Base-by-base conservation (phyloP, 2,888 invertebrate genomes). In the Orchesellides sinensis region DNA sequence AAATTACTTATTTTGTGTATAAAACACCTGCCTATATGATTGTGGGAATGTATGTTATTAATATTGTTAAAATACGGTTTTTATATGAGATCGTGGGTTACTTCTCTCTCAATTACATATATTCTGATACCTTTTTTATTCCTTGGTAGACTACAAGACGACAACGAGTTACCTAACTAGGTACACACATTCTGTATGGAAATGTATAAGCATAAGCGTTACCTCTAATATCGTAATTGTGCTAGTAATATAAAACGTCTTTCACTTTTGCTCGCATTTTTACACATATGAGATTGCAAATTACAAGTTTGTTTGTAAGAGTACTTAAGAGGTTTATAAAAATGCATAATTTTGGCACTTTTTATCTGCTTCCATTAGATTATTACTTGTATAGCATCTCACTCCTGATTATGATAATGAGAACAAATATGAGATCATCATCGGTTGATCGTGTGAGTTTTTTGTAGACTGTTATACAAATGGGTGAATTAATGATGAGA, bases 351-450 rank as follows among this genome's bases (percentile, higher is more conserved):
- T n/a, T n/a, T n/a, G n/a, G n/a, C n/a, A 35, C 35, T 35, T 35
- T 6, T 54, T 54, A 19, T 59, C 3, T 59, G 27, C 23, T 74
- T 49, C 45, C 21, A 27, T 29, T 45, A 10, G 47, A 3, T 25
- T 17, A 32, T 49, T 32, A 35, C 54, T 19, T 61, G 17, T 40
- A 21, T 35, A 40, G 23, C 25, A 35, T 23, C n/a, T 54, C 52
- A 63, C 66, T 77, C 54, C 56, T 54, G 66, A 68, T 66, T 77
- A 77, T 77, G 75, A 68, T 69, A 69, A 78, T 78, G 47, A 77
- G 59, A 14, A 40, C 29, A 77, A 47, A 25, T 61, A 78, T 78
- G 78, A 78, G 78, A 69, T 78, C 78, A 78, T 78, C 78, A 69
- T 69, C 69, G 35, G 23, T 54, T 56, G 40, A 23, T 40, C 21